Percentiles rank a stretch among this genome's conserved stretches.
phyloP scores from a whole-genome alignment of 1,140 invertebrate genomes.

The Copidosoma floridanum region DNA sequence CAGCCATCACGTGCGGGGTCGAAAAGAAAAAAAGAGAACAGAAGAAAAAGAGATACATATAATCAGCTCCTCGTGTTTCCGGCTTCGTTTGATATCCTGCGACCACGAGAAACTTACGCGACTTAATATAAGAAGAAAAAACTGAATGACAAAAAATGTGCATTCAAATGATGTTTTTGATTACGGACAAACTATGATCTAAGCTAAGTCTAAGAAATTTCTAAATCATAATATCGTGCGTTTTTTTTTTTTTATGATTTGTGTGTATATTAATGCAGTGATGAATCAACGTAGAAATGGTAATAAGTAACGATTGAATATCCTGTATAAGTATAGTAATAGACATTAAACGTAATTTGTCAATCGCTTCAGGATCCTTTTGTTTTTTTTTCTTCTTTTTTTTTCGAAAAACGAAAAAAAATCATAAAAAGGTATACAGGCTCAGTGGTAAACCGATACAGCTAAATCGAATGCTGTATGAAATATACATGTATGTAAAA shows the following conservation, averaged over 20 bases:
- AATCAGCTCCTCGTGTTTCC: neutral
- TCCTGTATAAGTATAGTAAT: too few relatives aligned
- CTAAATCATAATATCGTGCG: conserved; percentile 5
- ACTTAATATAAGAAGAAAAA: neutral
- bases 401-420: too few relatives aligned
- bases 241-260: conserved; percentile 11
- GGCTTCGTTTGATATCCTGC: neutral
- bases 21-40: neutral
- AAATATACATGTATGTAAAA: neutral
- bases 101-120: neutral
- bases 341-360: too few relatives aligned
- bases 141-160: conserved; percentile 1
- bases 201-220: conserved; percentile 8
- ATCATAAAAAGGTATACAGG: conserved; percentile 15
- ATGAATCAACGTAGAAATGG: too few relatives aligned
- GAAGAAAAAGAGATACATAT: neutral
- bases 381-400: too few relatives aligned
- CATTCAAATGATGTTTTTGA: conserved; percentile 2
- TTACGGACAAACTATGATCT: conserved; percentile 27
- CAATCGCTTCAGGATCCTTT: too few relatives aligned
- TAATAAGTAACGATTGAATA: too few relatives aligned
- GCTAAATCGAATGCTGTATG: conserved; percentile 11
- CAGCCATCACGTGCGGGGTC: neutral
- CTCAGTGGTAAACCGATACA: conserved; percentile 15
- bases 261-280: conserved; percentile 15